Conservation (phyloP, 2,797 vertebrate genomes). For the Arrhamphus sclerolepis region DNA sequence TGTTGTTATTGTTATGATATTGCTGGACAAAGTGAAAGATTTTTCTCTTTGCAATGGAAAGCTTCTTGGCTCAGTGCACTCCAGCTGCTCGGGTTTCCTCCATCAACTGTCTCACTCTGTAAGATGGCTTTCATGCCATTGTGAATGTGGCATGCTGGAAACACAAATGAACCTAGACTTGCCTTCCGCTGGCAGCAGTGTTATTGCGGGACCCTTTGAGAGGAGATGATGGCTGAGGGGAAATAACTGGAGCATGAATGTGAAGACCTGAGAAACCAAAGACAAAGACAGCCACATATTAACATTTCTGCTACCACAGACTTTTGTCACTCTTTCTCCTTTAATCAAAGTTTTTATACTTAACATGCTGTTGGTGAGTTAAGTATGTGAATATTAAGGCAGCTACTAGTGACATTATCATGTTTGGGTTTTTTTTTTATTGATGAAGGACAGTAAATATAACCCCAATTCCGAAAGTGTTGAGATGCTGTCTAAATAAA, state of each 20-base stretch:
- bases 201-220: conserved; percentile 41
- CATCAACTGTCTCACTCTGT: conserved; percentile 31
- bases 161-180: conserved; percentile 65
- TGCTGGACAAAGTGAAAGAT: conserved; percentile 40
- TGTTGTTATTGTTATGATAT: conserved; percentile 58
- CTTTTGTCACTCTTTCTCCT: not conserved
- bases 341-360: not conserved
- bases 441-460: too few species aligned
- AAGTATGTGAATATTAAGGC: too few species aligned
- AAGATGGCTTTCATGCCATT: conserved; percentile 71
- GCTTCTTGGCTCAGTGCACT: conserved; percentile 26
- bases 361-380: too few species aligned
- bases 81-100: conserved; percentile 67
- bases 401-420: too few species aligned
- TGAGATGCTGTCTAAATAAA: too few species aligned
- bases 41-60: conserved; percentile 56
- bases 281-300: conserved; percentile 32
- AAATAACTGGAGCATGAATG: conserved; percentile 24
- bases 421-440: too few species aligned
- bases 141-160: conserved; percentile 62
- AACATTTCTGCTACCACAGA: not conserved
- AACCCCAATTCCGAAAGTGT: too few species aligned
- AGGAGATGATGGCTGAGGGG: conserved; percentile 42
- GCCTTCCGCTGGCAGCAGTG: conserved; percentile 60
- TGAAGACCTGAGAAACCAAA: conserved; percentile 39